Percentiles rank a stretch among this genome's conserved stretches.
Conservation (phyloP, 1,140 invertebrate species). For the Drosophila rhopaloa region DNA sequence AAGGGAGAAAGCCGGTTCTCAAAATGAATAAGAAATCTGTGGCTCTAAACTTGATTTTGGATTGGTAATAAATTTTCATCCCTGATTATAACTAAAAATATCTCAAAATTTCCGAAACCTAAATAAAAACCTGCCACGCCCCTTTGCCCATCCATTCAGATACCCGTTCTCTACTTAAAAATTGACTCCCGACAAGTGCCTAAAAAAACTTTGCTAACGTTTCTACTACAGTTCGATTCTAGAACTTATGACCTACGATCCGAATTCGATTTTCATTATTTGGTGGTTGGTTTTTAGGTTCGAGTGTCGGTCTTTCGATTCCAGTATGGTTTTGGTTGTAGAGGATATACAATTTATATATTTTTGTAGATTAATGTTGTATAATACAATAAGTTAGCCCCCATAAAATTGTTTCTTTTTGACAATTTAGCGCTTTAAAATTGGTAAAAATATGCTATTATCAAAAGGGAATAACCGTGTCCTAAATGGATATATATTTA, state of each 20-base stretch:
- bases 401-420: constrained; percentile 44
- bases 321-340: constrained; percentile 11
- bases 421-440: constrained; percentile 46
- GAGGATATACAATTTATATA: constrained; percentile 26
- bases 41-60: no score
- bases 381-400: constrained; percentile 56
- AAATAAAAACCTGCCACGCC: constrained; percentile 8
- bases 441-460: constrained; percentile 73
- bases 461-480: constrained; percentile 69
- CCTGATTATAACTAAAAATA: not conserved
- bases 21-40: no score
- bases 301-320: constrained; percentile 28
- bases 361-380: constrained; percentile 30
- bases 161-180: constrained; percentile 32
- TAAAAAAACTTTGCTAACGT: constrained; percentile 44
- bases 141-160: constrained; percentile 19
- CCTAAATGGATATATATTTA: constrained; percentile 52
- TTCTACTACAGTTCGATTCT: constrained; percentile 45
- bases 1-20: no score
- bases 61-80: no score
- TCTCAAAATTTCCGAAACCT: not conserved
- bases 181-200: constrained; percentile 44
- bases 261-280: constrained; percentile 8
- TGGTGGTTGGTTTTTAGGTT: constrained; percentile 37
- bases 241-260: constrained; percentile 35